Percentiles rank a stretch among this genome's conserved stretches.
These are phyloP conservation scores for Menidia menidia DNA, from an alignment of 2,797 vertebrate genomes.

Conservation along the genomic window DNA sequence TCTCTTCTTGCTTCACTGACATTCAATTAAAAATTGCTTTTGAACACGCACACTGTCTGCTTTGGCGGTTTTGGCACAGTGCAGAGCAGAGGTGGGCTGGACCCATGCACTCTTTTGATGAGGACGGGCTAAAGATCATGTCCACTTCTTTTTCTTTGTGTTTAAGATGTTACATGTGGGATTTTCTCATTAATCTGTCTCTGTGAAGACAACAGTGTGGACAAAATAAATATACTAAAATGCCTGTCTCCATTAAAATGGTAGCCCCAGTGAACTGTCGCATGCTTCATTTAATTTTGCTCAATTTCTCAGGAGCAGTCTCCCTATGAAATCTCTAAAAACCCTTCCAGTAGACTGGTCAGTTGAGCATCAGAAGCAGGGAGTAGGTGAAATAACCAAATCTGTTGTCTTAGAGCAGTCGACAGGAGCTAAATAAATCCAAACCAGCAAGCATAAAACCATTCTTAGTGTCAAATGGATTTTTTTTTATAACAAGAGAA, in stretches of 20 bases:
- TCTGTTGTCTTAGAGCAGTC: conserved; percentile 42
- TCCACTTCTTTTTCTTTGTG: conserved; percentile 67
- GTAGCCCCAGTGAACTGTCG: conserved; percentile 61
- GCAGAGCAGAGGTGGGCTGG: conserved; percentile 75
- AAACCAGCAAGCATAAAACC: conserved; percentile 32
- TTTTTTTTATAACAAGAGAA: conserved; percentile 9
- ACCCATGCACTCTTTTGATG: conserved; percentile 86
- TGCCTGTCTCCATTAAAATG: conserved; percentile 69
- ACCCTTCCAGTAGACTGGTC: conserved; percentile 68
- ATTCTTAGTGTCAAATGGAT: conserved; percentile 9
- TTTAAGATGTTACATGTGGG: conserved; percentile 82
- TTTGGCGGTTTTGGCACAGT: conserved; percentile 68
- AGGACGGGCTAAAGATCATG: conserved; percentile 78
- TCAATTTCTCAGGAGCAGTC: conserved; percentile 67
- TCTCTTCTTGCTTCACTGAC: conserved; percentile 98
- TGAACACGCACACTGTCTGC: conserved; percentile 96
- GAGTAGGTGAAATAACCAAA: conserved; percentile 64
- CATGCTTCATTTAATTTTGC: conserved; percentile 73
- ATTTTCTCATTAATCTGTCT: conserved; percentile 70
- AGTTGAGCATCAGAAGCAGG: conserved; percentile 67
- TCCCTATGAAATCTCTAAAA: conserved; percentile 71
- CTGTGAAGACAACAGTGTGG: conserved; percentile 62
- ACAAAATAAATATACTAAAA: conserved; percentile 76
- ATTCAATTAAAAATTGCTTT: conserved; percentile 99
- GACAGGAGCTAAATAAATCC: conserved; percentile 52